A percentile compares a stretch with the other conserved stretches of the same genome.
phyloP scores from a whole-genome alignment of 2,113 vertebrate species.

The Gambusia holbrooki region DNA sequence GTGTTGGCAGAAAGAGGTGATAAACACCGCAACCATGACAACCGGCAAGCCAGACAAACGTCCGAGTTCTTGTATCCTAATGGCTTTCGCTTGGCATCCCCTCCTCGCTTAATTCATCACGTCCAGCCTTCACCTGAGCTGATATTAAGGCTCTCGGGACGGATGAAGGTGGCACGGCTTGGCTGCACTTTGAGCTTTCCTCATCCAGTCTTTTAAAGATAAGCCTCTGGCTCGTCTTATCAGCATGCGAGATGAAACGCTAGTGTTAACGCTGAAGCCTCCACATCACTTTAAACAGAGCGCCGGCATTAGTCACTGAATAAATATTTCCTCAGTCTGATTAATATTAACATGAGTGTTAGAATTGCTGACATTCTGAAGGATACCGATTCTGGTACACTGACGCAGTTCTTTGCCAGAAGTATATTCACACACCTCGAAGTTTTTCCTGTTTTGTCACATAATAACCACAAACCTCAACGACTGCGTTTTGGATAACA shows the following conservation, averaged over 20 bases:
- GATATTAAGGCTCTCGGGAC: slow-evolving; percentile 42
- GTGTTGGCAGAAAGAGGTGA: slow-evolving; percentile 74
- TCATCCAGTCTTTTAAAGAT: slow-evolving; percentile 38
- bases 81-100: slow-evolving; percentile 63
- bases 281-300: slow-evolving; percentile 32
- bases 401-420: too few relatives aligned
- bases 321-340: slow-evolving; percentile 41
- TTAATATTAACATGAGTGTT: slow-evolving; percentile 45
- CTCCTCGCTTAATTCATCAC: slow-evolving; percentile 58
- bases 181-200: slow-evolving; percentile 25
- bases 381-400: slow-evolving; percentile 7
- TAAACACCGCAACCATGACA: slow-evolving; percentile 81
- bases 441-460: too few relatives aligned
- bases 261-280: slow-evolving; percentile 30
- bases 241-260: slow-evolving; percentile 35
- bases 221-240: slow-evolving; percentile 26
- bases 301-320: slow-evolving; percentile 38
- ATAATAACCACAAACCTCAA: too few relatives aligned
- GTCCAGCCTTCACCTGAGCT: slow-evolving; percentile 58
- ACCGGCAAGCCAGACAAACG: slow-evolving; percentile 64
- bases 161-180: slow-evolving; percentile 24
- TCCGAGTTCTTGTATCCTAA: slow-evolving; percentile 63
- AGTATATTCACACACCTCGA: too few relatives aligned
- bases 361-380: slow-evolving; percentile 33
- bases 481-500: not conserved